Conservation (phyloP, 1,140 invertebrate genomes). For the Drosophila orena region DNA sequence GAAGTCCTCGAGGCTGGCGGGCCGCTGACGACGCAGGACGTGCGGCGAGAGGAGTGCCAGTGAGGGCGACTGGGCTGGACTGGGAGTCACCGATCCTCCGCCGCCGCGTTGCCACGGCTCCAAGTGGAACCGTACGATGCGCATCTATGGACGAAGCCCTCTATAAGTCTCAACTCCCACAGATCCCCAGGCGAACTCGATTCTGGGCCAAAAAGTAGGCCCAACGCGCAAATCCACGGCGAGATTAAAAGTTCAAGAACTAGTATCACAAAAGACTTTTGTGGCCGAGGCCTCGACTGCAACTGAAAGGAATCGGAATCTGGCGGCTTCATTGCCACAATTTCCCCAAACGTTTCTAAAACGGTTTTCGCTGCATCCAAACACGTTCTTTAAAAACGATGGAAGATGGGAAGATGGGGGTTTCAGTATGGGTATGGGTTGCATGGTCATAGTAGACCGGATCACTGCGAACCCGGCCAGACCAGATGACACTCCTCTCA, state of each 20-base stretch:
- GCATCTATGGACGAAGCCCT: constrained; percentile 48
- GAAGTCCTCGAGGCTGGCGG: constrained; percentile 72
- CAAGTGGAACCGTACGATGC: constrained; percentile 83
- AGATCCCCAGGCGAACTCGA: no score
- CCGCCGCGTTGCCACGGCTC: constrained; percentile 83
- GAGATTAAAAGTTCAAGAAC: constrained; percentile 27
- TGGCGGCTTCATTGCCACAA: constrained; percentile 42
- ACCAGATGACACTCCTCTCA: constrained; percentile 47
- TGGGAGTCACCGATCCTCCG: constrained; percentile 74
- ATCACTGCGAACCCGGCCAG: constrained; percentile 9
- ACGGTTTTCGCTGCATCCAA: constrained; percentile 44
- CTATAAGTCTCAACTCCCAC: neutral
- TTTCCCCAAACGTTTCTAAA: constrained; percentile 63
- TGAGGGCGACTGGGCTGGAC: constrained; percentile 80
- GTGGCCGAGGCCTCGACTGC: constrained; percentile 64
- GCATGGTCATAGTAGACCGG: constrained; percentile 6
- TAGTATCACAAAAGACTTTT: constrained; percentile 28
- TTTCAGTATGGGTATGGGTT: constrained; percentile 8
- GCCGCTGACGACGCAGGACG: constrained; percentile 76
- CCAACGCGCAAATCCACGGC: constrained; percentile 4
- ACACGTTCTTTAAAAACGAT: constrained; percentile 43
- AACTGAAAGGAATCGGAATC: constrained; percentile 74
- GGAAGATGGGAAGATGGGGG: neutral
- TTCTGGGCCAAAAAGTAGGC: neutral
- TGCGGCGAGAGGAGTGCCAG: constrained; percentile 76